These are phyloP conservation scores for Solenopsis fugax DNA, from an alignment of 1,140 invertebrate species.

Conservation along the genomic window DNA sequence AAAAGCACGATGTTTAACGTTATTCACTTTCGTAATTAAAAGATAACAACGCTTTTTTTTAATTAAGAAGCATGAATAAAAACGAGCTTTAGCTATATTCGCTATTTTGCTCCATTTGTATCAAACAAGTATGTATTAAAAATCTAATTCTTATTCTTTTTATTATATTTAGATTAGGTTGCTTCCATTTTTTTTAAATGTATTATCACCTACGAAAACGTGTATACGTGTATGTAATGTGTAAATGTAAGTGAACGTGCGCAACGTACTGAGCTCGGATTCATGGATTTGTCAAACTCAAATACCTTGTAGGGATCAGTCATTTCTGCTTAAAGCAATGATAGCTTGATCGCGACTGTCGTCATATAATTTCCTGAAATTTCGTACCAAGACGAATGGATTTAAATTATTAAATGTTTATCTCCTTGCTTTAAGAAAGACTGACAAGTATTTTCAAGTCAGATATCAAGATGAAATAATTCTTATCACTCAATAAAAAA, in stretches of 20 bases:
- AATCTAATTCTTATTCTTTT: background rate
- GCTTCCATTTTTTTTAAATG: background rate
- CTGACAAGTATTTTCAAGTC: background rate
- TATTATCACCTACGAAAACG: background rate
- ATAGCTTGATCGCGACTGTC: background rate
- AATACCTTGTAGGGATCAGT: background rate
- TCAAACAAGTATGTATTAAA: background rate
- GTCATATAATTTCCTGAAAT: background rate
- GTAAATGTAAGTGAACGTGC: background rate
- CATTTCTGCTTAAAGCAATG: background rate
- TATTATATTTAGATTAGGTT: background rate
- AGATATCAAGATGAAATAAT: background rate
- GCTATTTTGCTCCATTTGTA: background rate
- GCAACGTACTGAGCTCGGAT: background rate
- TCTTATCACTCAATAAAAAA: background rate
- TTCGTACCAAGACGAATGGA: background rate
- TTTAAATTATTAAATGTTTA: constrained; percentile 2
- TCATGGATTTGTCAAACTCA: background rate
- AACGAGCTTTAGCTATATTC: background rate
- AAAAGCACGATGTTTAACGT: constrained; percentile 39
- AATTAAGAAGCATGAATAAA: background rate
- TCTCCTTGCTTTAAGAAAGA: background rate
- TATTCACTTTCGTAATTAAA: background rate
- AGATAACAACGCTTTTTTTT: background rate
- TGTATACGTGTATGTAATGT: background rate